These are phyloP conservation scores for Tetrapedia diversipes DNA, from an alignment of 2,888 invertebrate species.

Conservation along the genomic window DNA sequence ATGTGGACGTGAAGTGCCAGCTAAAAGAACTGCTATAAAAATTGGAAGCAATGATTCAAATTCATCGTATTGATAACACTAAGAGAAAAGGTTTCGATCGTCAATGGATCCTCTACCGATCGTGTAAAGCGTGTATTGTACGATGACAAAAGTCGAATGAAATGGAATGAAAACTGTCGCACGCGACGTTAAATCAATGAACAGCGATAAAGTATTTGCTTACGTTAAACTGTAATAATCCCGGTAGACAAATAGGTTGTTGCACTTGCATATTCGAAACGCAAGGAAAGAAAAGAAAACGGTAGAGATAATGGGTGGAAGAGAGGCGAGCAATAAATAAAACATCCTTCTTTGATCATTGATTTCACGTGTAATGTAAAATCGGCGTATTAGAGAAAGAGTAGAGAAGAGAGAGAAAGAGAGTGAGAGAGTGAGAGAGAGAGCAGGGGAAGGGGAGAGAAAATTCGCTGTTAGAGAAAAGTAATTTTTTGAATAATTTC, in stretches of 20 bases:
- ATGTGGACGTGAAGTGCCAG: background rate
- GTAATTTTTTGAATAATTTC: slow-evolving; percentile 58
- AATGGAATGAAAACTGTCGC: slow-evolving; percentile 56
- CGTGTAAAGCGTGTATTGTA: slow-evolving; percentile 57
- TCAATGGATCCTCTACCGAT: too few relatives aligned
- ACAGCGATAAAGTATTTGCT: slow-evolving; percentile 52
- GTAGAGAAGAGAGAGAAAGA: background rate
- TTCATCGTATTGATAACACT: slow-evolving; percentile 47
- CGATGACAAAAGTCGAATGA: slow-evolving; percentile 60
- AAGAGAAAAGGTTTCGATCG: slow-evolving; percentile 24
- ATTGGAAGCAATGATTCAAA: too few relatives aligned
- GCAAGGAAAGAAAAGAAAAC: too few relatives aligned
- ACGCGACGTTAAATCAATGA: slow-evolving; percentile 47
- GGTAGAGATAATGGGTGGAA: background rate
- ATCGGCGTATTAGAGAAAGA: background rate
- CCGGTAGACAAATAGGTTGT: too few relatives aligned
- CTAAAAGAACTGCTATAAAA: slow-evolving; percentile 38
- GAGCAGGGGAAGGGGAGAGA: background rate
- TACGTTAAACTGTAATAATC: slow-evolving; percentile 27
- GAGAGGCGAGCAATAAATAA: too few relatives aligned
- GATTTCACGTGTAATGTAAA: slow-evolving; percentile 41
- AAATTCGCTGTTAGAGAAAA: slow-evolving; percentile 26
- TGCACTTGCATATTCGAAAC: too few relatives aligned
- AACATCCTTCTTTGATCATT: too few relatives aligned
- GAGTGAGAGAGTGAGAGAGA: background rate